phyloP scores from a whole-genome alignment of 2,113 vertebrate genomes.

The Tretioscincus oriximinensis region DNA sequence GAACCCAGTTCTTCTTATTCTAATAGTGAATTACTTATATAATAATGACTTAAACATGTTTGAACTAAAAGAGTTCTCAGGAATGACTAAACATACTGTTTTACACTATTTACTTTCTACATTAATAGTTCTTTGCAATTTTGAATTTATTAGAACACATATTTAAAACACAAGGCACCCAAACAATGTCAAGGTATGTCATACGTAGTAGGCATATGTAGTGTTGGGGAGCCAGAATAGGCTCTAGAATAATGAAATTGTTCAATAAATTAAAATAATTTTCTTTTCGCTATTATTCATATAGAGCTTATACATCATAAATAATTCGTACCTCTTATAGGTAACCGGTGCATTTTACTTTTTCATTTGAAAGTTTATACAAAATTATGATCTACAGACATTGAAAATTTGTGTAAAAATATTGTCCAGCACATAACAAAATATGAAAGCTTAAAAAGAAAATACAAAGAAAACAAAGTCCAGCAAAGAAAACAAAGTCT shows the following conservation, averaged over 20 bases:
- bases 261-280: slow-evolving; percentile 70
- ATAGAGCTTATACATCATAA: slow-evolving; percentile 65
- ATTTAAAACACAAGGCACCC: slow-evolving; percentile 70
- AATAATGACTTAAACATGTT: not conserved
- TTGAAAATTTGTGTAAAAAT: slow-evolving; percentile 66
- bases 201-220: slow-evolving; percentile 50
- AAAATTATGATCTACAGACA: slow-evolving; percentile 61
- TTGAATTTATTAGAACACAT: slow-evolving; percentile 40
- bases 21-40: too few species aligned
- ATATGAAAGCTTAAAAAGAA: slow-evolving; percentile 46
- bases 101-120: slow-evolving; percentile 52
- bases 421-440: slow-evolving; percentile 71
- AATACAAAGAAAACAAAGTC: slow-evolving; percentile 37
- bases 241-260: slow-evolving; percentile 55
- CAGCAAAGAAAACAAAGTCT: slow-evolving; percentile 44
- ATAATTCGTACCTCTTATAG: slow-evolving; percentile 67
- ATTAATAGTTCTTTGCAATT: slow-evolving; percentile 54
- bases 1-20: too few species aligned
- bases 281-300: slow-evolving; percentile 66
- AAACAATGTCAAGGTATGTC: slow-evolving; percentile 53
- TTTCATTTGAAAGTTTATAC: slow-evolving; percentile 63
- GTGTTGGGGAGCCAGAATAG: slow-evolving; percentile 49
- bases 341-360: slow-evolving; percentile 52
- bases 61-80: not conserved
- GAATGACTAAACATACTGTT: slow-evolving; percentile 29